Conservation (phyloP, 2,888 invertebrate species). For the Aphodius granarius region DNA sequence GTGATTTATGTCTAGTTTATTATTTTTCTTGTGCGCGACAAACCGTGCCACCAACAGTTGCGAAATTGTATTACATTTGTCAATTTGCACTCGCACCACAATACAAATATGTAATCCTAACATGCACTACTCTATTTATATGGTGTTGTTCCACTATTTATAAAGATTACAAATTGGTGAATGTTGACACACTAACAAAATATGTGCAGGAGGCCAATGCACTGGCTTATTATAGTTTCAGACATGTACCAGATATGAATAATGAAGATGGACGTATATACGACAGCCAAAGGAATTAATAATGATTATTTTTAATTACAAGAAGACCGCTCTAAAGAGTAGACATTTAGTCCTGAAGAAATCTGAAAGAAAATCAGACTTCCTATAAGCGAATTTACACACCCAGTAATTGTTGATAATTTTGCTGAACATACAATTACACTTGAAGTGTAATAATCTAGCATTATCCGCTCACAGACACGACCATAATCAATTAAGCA, state of each 20-base stretch:
- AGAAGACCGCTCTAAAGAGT: not conserved
- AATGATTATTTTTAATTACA: not conserved
- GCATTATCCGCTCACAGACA: not conserved
- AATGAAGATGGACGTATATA: not conserved
- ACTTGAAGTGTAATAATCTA: not conserved
- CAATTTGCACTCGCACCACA: not conserved
- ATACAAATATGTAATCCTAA: not conserved
- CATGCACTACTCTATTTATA: not conserved
- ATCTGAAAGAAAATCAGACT: not conserved
- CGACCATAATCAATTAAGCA: not conserved
- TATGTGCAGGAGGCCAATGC: not conserved
- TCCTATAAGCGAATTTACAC: not conserved
- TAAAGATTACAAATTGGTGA: not conserved
- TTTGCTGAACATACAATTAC: not conserved
- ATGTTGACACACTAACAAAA: not conserved
- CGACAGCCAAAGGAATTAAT: not conserved
- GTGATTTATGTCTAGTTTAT: slow-evolving; percentile 3
- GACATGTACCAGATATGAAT: not conserved
- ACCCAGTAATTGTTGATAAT: not conserved
- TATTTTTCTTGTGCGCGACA: not conserved
- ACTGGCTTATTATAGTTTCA: not conserved
- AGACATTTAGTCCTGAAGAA: not conserved
- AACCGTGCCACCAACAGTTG: not conserved
- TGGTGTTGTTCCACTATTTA: not conserved
- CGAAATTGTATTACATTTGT: not conserved